These are phyloP conservation scores for Zootoca vivipara DNA, from an alignment of 2,113 vertebrate genomes.

Conservation along the genomic window DNA sequence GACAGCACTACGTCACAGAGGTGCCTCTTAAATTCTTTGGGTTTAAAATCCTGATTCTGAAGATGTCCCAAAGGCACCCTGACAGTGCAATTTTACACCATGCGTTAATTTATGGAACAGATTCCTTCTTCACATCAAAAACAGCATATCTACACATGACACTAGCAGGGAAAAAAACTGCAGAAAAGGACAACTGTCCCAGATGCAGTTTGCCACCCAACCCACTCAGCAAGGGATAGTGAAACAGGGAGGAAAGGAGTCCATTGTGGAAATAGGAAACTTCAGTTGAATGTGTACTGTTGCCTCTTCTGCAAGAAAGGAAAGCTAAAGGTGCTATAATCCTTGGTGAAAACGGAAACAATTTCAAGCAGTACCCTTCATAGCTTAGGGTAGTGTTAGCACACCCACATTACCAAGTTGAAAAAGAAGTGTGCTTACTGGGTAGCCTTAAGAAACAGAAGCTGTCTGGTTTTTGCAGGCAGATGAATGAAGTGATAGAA, in stretches of 20 bases:
- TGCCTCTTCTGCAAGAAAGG: background rate
- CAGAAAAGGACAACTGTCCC: background rate
- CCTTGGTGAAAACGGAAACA: background rate
- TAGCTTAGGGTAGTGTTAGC: rapidly evolving
- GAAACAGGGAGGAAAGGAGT: slow-evolving; percentile 15
- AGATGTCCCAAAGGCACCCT: background rate
- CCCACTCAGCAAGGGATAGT: slow-evolving; percentile 31
- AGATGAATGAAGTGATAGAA: background rate
- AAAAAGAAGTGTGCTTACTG: background rate
- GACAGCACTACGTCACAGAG: background rate
- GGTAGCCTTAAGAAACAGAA: background rate
- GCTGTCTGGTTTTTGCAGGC: background rate
- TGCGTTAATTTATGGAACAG: background rate
- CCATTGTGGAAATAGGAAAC: slow-evolving; percentile 12
- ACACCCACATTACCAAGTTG: background rate
- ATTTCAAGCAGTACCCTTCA: background rate
- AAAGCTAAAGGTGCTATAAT: background rate
- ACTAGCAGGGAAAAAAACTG: background rate
- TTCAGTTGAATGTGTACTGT: background rate
- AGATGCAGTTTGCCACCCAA: slow-evolving; percentile 31
- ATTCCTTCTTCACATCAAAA: background rate
- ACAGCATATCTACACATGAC: background rate
- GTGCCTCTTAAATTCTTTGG: background rate
- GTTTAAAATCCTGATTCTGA: background rate
- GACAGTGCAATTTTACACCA: background rate